phyloP scores from a whole-genome alignment of 2,888 invertebrate genomes.

The Petrophora chlorosata region DNA sequence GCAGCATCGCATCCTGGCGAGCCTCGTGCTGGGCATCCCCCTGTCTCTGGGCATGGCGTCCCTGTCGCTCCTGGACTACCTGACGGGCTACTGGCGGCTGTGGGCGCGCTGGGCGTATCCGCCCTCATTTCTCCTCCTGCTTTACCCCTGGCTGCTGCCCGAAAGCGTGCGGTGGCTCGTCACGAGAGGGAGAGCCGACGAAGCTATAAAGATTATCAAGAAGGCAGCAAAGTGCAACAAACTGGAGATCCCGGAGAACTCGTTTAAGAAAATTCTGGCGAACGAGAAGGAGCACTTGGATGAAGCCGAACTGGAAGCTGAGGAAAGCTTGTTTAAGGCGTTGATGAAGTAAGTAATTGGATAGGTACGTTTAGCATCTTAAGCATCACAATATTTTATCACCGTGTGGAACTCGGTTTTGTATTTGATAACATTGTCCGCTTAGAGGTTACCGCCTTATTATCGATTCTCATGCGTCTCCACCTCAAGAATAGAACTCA shows the following conservation, averaged over 20 bases:
- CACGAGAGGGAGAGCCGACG: slow-evolving; percentile 84
- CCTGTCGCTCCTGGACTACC: slow-evolving; percentile 87
- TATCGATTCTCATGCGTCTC: too few species aligned
- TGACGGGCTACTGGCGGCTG: slow-evolving; percentile 87
- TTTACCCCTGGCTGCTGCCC: slow-evolving; percentile 88
- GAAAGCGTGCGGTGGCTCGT: slow-evolving; percentile 91
- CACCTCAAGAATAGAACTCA: too few species aligned
- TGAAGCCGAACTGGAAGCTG: slow-evolving; percentile 50
- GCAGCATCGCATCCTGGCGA: slow-evolving; percentile 87
- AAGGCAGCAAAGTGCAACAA: slow-evolving; percentile 85
- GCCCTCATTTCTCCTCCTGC: slow-evolving; percentile 86
- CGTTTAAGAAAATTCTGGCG: slow-evolving; percentile 67
- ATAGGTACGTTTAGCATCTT: too few species aligned
- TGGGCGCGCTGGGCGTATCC: slow-evolving; percentile 87
- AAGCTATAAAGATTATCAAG: slow-evolving; percentile 84
- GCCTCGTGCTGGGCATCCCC: slow-evolving; percentile 87
- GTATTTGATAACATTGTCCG: too few species aligned
- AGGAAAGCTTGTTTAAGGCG: slow-evolving; percentile 65
- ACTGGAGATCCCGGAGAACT: slow-evolving; percentile 72
- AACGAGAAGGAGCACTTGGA: slow-evolving; percentile 55
- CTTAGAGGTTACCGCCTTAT: too few species aligned
- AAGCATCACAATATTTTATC: too few species aligned
- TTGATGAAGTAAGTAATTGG: slow-evolving; percentile 59
- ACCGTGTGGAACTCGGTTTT: too few species aligned
- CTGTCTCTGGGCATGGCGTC: slow-evolving; percentile 88